Conservation (phyloP, 2,797 vertebrate species). For the Gymnothorax reevesii region DNA sequence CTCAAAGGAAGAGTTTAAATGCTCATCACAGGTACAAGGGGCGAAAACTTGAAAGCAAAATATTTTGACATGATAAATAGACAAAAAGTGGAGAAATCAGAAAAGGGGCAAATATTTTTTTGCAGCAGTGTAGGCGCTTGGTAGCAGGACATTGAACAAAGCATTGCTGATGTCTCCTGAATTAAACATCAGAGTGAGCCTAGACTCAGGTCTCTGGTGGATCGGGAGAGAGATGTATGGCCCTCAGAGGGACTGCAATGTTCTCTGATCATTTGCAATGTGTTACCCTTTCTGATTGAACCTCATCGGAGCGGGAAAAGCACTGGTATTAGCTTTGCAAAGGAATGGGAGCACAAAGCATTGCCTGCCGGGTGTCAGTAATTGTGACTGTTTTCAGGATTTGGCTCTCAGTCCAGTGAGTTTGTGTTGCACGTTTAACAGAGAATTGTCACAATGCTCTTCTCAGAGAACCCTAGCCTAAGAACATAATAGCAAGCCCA, state of each 20-base stretch:
- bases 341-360: neutral
- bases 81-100: no score
- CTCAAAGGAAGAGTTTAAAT: no score
- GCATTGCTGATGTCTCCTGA: neutral
- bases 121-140: no score
- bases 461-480: no score
- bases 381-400: neutral
- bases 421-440: no score
- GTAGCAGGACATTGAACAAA: neutral
- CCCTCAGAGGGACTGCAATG: neutral
- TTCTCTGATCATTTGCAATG: neutral
- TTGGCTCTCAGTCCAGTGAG: neutral
- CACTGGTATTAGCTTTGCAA: neutral
- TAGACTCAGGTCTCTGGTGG: neutral
- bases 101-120: no score
- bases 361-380: neutral
- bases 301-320: neutral
- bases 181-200: neutral
- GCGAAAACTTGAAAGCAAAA: no score
- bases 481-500: no score
- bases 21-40: no score
- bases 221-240: neutral
- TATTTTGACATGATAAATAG: no score
- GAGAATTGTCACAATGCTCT: no score
- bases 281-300: neutral